Percentiles rank a stretch among this genome's conserved stretches.
Conservation (phyloP, 2,113 vertebrate species). For the Proterorhinus semilunaris region DNA sequence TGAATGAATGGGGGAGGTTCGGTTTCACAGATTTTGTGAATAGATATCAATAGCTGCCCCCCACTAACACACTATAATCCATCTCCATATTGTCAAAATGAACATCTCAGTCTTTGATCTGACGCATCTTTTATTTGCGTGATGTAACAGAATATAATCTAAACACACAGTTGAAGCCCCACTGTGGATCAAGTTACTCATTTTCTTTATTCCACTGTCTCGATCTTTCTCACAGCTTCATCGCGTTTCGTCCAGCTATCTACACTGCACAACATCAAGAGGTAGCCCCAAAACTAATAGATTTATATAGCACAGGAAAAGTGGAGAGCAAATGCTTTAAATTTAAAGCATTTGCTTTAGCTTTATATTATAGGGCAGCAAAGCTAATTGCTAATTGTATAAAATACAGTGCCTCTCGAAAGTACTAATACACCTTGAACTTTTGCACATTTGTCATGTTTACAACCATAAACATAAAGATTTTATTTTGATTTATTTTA, state of each 20-base stretch:
- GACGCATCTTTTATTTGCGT: constrained; percentile 68
- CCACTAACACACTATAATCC: constrained; percentile 73
- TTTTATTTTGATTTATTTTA: too few species aligned
- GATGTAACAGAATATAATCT: constrained; percentile 74
- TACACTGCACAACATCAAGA: constrained; percentile 23
- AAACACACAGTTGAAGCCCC: constrained; percentile 66
- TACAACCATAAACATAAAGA: too few species aligned
- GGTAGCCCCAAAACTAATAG: constrained; percentile 1
- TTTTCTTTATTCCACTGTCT: constrained; percentile 54
- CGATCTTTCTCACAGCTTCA: constrained; percentile 39
- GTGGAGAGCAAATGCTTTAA: too few species aligned
- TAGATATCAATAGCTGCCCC: constrained; percentile 78
- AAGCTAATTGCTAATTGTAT: too few species aligned
- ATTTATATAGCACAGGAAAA: not conserved
- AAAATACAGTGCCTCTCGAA: too few species aligned
- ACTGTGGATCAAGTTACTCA: constrained; percentile 71
- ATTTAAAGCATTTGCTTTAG: too few species aligned
- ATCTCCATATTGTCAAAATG: constrained; percentile 70
- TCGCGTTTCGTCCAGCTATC: constrained; percentile 35
- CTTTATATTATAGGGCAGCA: too few species aligned
- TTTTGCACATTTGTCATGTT: too few species aligned
- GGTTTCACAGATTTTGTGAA: constrained; percentile 81
- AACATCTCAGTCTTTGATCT: constrained; percentile 81
- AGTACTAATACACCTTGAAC: too few species aligned
- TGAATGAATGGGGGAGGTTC: constrained; percentile 77